phyloP scores from a whole-genome alignment of 2,888 invertebrate species.

The Achlya flavicornis region DNA sequence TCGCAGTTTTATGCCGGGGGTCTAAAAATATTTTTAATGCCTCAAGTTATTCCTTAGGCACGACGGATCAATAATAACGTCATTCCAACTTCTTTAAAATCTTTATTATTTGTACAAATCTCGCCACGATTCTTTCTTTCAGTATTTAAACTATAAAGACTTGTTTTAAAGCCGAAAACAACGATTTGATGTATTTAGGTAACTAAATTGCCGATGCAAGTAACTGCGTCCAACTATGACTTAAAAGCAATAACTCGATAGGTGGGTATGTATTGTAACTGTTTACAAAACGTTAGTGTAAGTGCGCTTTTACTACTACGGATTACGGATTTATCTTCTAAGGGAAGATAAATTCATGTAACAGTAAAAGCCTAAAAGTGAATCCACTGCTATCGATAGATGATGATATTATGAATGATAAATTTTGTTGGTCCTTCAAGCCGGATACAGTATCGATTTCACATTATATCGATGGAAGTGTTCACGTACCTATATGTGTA shows the following conservation, averaged over 20 bases:
- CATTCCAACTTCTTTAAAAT: no score
- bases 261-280: background rate
- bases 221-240: slow-evolving; percentile 14
- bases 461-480: background rate
- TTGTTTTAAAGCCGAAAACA: background rate
- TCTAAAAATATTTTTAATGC: no score
- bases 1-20: no score
- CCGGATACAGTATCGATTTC: background rate
- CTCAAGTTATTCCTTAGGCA: no score
- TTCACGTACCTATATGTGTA: slow-evolving; percentile 29
- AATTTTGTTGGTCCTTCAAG: background rate
- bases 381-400: background rate
- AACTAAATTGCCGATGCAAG: slow-evolving; percentile 11
- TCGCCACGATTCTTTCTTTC: no score
- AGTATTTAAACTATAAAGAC: background rate
- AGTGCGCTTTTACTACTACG: background rate
- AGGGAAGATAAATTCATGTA: background rate
- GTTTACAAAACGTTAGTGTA: slow-evolving; percentile 4
- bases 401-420: background rate
- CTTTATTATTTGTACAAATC: no score
- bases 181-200: background rate
- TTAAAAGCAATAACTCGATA: slow-evolving; percentile 6
- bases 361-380: background rate
- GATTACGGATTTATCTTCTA: background rate
- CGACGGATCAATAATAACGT: no score